Evolutionary conservation across 2,888 invertebrate species (phyloP), one percentile per base, ranked within the genome.

Genomic region (Eupithecia tripunctaria): DNA sequence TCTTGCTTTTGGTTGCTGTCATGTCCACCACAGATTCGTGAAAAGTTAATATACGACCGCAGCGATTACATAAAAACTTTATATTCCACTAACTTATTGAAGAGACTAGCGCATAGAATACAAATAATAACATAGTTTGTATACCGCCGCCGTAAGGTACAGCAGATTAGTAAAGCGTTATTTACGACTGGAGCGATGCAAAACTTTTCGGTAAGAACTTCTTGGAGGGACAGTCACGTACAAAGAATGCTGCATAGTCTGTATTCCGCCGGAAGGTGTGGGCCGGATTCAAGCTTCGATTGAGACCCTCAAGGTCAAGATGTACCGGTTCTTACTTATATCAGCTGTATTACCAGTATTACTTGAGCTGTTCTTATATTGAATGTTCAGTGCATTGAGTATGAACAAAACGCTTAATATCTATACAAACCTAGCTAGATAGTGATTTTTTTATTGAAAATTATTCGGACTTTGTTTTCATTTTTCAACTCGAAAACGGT

Each of bases 271-370:
- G 74, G 78, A 78, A 76, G 77, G 79, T 47, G 73, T 73, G 60
- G 69, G 77, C 76, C 76, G 82, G 82, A 82, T 79, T 81, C 76
- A 78, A 76, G 82, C 79, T 78, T 78, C 68, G 77, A 65, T 78
- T 73, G 65, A 67, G 74, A 32, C 73, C 73, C 60, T 36, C 51
- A 21, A 72, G 73, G 38, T 51, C 73, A 67, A 36, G 62, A 38
- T 56, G 25, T 32, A 70, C 3, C 56, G 67, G 70, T 65, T 36
- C 7, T 7, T 29, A 7, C 12, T n/a, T 32, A 25, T 25, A 63
- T 5, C 14, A 60, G 18, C 27, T 68, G 4, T 0, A 5, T 0
- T 6, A 60, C 74, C 69, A 71, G 51, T 21, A 12, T 62, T 68
- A 27, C 36, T 59, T 59, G 71, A 70, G 15, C 71, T 68, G 21